phyloP scores from a whole-genome alignment of 1,140 invertebrate species.

The Drosophila tropicalis region DNA sequence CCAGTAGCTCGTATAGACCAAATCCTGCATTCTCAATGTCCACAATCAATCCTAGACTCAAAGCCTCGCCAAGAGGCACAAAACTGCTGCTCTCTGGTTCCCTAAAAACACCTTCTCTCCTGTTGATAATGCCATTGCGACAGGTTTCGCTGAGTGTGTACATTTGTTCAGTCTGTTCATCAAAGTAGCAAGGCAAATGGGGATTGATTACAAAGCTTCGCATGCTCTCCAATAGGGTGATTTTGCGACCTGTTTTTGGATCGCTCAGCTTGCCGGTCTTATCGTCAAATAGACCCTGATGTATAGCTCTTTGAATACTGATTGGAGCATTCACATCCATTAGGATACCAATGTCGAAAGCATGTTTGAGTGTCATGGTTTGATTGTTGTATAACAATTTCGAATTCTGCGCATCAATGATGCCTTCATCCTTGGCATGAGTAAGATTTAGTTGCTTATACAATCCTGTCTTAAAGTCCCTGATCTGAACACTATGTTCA shows the following conservation, averaged over 20 bases:
- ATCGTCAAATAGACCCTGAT: constrained; percentile 93
- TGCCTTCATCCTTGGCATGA: constrained; percentile 89
- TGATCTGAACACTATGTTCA: constrained; percentile 91
- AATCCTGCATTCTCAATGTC: constrained; percentile 93
- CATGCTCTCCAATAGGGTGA: constrained; percentile 93
- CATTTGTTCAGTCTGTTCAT: constrained; percentile 88
- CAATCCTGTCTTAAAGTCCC: constrained; percentile 90
- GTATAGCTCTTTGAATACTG: constrained; percentile 93
- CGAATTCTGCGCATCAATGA: constrained; percentile 90
- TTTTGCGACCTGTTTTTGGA: constrained; percentile 88
- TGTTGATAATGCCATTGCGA: constrained; percentile 92
- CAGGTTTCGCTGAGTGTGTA: constrained; percentile 91
- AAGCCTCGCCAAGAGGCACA: constrained; percentile 88
- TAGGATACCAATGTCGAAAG: constrained; percentile 91
- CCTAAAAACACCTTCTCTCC: constrained; percentile 90
- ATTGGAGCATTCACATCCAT: constrained; percentile 91
- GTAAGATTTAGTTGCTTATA: constrained; percentile 90
- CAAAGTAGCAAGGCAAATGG: constrained; percentile 91
- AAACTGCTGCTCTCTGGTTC: constrained; percentile 87
- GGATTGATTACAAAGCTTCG: constrained; percentile 91
- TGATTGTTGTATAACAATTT: constrained; percentile 87
- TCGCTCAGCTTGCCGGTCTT: constrained; percentile 92
- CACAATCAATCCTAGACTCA: constrained; percentile 90
- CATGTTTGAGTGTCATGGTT: constrained; percentile 90
- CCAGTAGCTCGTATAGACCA: constrained; percentile 91